Evolutionary conservation across 2,113 vertebrate genomes (phyloP).

Genomic region (Baryphthengus martii): DNA sequence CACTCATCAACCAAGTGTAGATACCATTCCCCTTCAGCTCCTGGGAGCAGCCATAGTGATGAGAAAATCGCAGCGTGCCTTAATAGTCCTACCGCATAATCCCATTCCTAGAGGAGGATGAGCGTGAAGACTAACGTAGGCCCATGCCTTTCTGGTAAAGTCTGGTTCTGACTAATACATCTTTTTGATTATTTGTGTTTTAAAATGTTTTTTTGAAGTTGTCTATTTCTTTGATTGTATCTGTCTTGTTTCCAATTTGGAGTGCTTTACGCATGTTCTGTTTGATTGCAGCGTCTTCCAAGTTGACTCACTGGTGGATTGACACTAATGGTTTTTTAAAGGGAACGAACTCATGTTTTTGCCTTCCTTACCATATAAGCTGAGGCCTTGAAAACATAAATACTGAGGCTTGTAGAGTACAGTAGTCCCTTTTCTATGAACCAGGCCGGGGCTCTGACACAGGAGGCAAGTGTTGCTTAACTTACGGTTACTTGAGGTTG

Average conservation of each 20-base stretch:
- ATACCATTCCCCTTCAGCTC: background rate
- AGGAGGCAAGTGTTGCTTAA: background rate
- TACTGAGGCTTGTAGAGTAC: background rate
- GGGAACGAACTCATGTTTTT: background rate
- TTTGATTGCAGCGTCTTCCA: background rate
- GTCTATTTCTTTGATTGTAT: background rate
- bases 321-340: background rate
- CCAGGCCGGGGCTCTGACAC: background rate
- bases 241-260: background rate
- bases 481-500: background rate
- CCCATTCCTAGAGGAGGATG: background rate
- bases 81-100: accelerated
- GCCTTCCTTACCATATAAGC: background rate
- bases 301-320: background rate
- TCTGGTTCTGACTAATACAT: background rate
- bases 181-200: background rate
- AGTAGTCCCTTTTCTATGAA: background rate
- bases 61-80: accelerated
- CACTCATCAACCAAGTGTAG: accelerated
- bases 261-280: background rate
- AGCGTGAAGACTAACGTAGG: background rate
- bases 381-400: background rate
- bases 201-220: background rate
- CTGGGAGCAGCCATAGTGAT: background rate
- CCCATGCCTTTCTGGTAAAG: background rate